Evolutionary conservation across 2,888 invertebrate genomes (phyloP), one percentile per base, ranked within the genome.

Genomic region (Eumacrocentrus americanus): DNA sequence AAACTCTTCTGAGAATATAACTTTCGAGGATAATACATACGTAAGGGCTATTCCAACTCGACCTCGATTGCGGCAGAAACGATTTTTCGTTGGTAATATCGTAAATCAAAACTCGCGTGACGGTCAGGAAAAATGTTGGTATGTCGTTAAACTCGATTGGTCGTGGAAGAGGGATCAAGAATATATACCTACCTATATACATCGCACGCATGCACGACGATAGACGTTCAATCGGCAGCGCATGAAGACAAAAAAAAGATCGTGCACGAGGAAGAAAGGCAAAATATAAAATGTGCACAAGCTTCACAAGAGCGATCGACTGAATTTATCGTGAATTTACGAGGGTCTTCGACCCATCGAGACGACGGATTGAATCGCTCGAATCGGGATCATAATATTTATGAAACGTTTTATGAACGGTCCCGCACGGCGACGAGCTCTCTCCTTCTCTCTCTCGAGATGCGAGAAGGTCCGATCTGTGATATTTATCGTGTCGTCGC

Each of bases 381-480:
- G 65, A 68, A 69, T 69, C 67, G 67, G 63, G 67, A 70, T 70
- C 67, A 71, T 69, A 67, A 71, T 69, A 70, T 70, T 71, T 70
- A 70, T 70, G 69, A 66, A 69, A 68, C 66, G 67, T 65, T 67
- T 66, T 66, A 67, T 66, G 63, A 56, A 63, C 62, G 61, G 50
- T 47, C 60, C 47, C 48, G 46, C 44, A 14, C 38, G 25, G 51
- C 58, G 51, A 44, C 46, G 62, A 56, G 50, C 58, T 25, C 60
- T 66, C 29, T n/a, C n/a, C 34, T 11, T 29, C 37, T 34, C 29
- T 37, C 25, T 56, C 46, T 61, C 18, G 42, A 42, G 42, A 60
- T 48, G 60, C 51, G 56, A 34, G 14, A n/a, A 16, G 37, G 46
- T 20, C 48, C 52, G 23, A 52, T 50, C 35, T 16, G 55, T 29